A percentile compares a stretch with the other conserved stretches of the same genome.
phyloP scores from a whole-genome alignment of 1,140 invertebrate species.

The Lutraria rhynchaena region DNA sequence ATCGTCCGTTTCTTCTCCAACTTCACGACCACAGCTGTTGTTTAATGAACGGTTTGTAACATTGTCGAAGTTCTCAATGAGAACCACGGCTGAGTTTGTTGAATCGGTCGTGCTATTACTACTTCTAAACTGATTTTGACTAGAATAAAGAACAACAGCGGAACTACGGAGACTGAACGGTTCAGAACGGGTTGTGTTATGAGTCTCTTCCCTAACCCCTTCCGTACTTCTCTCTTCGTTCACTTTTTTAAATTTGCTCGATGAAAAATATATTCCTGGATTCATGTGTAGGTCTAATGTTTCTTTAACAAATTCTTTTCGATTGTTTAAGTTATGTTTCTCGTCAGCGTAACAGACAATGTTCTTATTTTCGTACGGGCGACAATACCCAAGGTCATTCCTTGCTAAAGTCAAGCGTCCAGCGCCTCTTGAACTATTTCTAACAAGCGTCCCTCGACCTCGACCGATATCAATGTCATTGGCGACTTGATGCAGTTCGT shows the following conservation, averaged over 20 bases:
- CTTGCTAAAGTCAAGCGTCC: constrained; percentile 38
- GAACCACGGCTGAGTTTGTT: constrained; percentile 2
- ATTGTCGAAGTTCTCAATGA: not conserved
- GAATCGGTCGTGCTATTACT: constrained; percentile 18
- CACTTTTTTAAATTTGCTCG: constrained; percentile 6
- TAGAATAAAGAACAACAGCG: constrained; percentile 3
- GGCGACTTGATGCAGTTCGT: not conserved
- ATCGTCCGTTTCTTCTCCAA: not conserved
- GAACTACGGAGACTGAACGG: not conserved
- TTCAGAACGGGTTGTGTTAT: not conserved
- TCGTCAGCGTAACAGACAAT: constrained; percentile 47
- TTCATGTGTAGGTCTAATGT: constrained; percentile 16
- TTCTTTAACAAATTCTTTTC: constrained; percentile 54
- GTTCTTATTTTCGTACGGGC: constrained; percentile 65
- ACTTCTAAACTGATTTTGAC: not conserved
- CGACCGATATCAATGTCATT: not conserved
- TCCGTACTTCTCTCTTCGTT: not conserved
- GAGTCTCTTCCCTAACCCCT: not conserved
- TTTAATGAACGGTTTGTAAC: not conserved
- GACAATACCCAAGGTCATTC: constrained; percentile 64
- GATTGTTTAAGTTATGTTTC: constrained; percentile 64
- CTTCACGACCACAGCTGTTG: not conserved
- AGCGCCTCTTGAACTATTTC: not conserved
- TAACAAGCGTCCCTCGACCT: constrained; percentile 2
- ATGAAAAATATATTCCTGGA: constrained; percentile 14